Evolutionary conservation across 2,113 vertebrate species (phyloP).

Genomic region (Plestiodon gilberti): DNA sequence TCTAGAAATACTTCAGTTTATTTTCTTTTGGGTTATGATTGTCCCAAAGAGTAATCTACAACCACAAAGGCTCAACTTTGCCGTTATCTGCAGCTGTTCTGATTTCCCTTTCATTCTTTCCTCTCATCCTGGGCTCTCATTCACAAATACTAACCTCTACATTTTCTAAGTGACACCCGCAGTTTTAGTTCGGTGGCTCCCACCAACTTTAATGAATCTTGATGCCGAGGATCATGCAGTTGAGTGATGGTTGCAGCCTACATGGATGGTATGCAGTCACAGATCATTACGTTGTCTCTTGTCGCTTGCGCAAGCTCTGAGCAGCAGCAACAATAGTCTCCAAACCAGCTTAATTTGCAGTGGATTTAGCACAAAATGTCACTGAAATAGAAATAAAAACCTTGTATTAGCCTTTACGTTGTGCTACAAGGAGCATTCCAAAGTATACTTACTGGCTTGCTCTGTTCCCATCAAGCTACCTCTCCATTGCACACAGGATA

Average conservation of each 20-base stretch:
- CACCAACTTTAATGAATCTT: slow-evolving; percentile 58
- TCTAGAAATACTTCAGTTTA: slow-evolving; percentile 43
- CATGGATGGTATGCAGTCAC: slow-evolving; percentile 46
- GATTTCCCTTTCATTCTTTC: slow-evolving; percentile 29
- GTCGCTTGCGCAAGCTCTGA: slow-evolving; percentile 35
- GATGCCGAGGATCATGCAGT: slow-evolving; percentile 52
- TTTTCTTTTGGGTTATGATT: slow-evolving; percentile 43
- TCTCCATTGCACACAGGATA: slow-evolving; percentile 1
- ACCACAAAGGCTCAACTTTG: slow-evolving; percentile 44
- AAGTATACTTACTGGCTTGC: not conserved
- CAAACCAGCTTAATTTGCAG: slow-evolving; percentile 61
- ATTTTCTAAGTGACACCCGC: slow-evolving; percentile 27
- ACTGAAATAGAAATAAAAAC: slow-evolving; percentile 36
- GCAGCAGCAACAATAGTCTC: slow-evolving; percentile 51
- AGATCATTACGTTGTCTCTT: slow-evolving; percentile 67
- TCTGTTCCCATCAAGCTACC: slow-evolving; percentile 2
- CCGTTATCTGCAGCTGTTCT: slow-evolving; percentile 23
- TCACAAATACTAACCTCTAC: slow-evolving; percentile 47
- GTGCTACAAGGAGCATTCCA: slow-evolving; percentile 4
- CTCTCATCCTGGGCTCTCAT: slow-evolving; percentile 32
- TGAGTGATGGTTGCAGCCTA: slow-evolving; percentile 58
- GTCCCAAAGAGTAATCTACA: slow-evolving; percentile 44
- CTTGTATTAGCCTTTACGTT: slow-evolving; percentile 7
- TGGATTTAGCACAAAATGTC: slow-evolving; percentile 51
- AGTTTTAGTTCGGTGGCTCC: slow-evolving; percentile 41